phyloP scores from a whole-genome alignment of 2,113 vertebrate species.

The Rhabdomys dilectus region DNA sequence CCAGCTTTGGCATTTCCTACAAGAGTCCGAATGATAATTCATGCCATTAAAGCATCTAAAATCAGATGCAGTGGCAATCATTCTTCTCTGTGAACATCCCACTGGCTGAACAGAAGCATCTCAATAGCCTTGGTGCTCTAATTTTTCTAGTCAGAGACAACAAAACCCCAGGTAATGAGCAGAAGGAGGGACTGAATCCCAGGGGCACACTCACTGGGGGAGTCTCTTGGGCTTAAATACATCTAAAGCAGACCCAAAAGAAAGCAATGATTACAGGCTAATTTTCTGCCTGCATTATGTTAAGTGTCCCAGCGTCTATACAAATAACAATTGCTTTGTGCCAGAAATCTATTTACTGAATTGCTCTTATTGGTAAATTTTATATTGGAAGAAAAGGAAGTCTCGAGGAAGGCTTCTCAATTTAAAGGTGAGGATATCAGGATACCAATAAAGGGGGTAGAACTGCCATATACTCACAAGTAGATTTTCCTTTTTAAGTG shows the following conservation, averaged over 20 bases:
- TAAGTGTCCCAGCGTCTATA: slow-evolving; percentile 80
- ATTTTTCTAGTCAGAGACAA: slow-evolving; percentile 83
- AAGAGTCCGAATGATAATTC: slow-evolving; percentile 80
- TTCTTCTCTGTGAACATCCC: slow-evolving; percentile 82
- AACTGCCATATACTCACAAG: neutral
- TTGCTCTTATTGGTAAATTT: slow-evolving; percentile 76
- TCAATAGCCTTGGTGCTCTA: slow-evolving; percentile 77
- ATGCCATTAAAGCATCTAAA: slow-evolving; percentile 84
- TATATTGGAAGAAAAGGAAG: neutral
- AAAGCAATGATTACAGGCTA: slow-evolving; percentile 85
- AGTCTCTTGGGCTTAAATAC: slow-evolving; percentile 76
- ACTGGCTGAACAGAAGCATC: slow-evolving; percentile 79
- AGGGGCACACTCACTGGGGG: slow-evolving; percentile 64
- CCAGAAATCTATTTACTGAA: slow-evolving; percentile 78
- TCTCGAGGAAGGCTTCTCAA: slow-evolving; percentile 38
- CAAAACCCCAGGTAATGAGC: slow-evolving; percentile 84
- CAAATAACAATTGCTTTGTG: slow-evolving; percentile 75
- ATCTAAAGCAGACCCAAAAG: slow-evolving; percentile 65
- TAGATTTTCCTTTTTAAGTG: slow-evolving; percentile 43
- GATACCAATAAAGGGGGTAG: neutral
- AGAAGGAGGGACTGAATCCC: slow-evolving; percentile 75
- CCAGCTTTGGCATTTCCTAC: slow-evolving; percentile 72
- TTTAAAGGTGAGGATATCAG: slow-evolving; percentile 66
- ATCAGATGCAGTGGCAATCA: slow-evolving; percentile 81
- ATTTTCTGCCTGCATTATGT: slow-evolving; percentile 86